phyloP scores from a whole-genome alignment of 2,113 vertebrate genomes.

The Geococcyx californianus region DNA sequence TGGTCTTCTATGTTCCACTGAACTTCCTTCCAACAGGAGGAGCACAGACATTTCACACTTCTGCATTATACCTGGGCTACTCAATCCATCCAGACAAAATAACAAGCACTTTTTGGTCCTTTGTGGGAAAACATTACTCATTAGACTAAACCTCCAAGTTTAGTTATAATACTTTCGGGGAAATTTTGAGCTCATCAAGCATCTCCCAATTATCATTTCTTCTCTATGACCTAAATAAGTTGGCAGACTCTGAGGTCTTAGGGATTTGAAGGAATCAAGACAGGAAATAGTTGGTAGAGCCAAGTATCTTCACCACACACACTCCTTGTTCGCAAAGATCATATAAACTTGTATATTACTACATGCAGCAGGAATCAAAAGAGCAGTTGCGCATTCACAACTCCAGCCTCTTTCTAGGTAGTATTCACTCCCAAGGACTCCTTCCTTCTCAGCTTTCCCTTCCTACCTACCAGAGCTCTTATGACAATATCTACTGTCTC shows the following conservation, averaged over 20 bases:
- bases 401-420: neutral
- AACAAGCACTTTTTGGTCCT: neutral
- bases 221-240: neutral
- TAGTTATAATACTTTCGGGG: neutral
- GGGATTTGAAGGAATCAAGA: neutral
- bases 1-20: neutral
- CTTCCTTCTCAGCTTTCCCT: neutral
- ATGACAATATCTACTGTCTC: neutral
- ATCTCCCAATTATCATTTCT: neutral
- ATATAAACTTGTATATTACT: neutral
- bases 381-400: neutral
- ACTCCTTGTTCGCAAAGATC: neutral
- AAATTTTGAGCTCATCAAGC: neutral
- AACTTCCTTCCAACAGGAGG: neutral
- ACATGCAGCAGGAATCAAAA: neutral
- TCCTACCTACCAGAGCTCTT: neutral
- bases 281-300: neutral
- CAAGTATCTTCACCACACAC: neutral
- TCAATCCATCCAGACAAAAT: neutral
- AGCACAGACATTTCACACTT: neutral
- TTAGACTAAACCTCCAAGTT: neutral
- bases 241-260: neutral
- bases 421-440: neutral
- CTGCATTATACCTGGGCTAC: neutral
- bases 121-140: neutral